A percentile compares a stretch with the other conserved stretches of the same genome.
Evolutionary conservation across 2,888 invertebrate genomes (phyloP).

Genomic region (Linnaemya tessellans): DNA sequence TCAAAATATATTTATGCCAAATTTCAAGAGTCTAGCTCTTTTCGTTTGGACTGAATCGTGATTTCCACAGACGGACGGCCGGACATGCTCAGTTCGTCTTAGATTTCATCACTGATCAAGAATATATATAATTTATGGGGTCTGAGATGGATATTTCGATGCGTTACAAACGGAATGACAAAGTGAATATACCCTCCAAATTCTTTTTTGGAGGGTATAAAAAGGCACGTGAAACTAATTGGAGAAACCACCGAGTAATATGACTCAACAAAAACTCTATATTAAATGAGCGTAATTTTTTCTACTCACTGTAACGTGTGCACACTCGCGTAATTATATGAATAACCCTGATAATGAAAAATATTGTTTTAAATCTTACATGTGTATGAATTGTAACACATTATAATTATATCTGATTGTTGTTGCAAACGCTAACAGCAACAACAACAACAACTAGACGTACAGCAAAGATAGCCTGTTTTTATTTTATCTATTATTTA

Average conservation of each 20-base stretch:
- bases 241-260: background rate
- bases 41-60: too few relatives aligned
- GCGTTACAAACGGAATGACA: too few relatives aligned
- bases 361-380: constrained; percentile 25
- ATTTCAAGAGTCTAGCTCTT: too few relatives aligned
- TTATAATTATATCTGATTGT: constrained; percentile 37
- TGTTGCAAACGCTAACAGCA: background rate
- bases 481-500: constrained; percentile 36
- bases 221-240: too few relatives aligned
- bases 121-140: too few relatives aligned
- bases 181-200: too few relatives aligned
- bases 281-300: background rate
- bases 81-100: too few relatives aligned
- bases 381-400: constrained; percentile 56
- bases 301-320: constrained; percentile 19
- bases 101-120: too few relatives aligned
- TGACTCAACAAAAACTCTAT: background rate
- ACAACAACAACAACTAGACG: background rate
- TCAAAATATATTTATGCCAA: too few relatives aligned
- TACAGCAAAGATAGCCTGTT: background rate
- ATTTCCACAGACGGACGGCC: too few relatives aligned
- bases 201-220: too few relatives aligned
- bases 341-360: constrained; percentile 69
- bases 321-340: constrained; percentile 23
- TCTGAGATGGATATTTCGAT: too few relatives aligned